These are phyloP conservation scores for Bubo scandiacus DNA, from an alignment of 2,113 vertebrate species.

Conservation along the genomic window DNA sequence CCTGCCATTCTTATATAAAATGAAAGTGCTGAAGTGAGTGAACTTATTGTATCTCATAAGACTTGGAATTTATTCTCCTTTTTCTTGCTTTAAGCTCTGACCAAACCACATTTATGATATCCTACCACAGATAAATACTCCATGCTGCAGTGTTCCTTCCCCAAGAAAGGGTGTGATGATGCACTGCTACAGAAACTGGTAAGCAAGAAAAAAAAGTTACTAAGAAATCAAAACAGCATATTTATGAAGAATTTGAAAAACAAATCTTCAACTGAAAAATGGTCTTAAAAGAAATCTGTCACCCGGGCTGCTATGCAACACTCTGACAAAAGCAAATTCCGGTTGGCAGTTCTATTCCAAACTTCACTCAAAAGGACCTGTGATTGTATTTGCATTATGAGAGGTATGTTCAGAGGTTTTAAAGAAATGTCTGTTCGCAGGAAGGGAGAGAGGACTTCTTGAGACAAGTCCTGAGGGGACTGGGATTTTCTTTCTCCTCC, in stretches of 20 bases:
- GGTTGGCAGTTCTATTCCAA: background rate
- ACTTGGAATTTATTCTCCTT: background rate
- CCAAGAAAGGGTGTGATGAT: background rate
- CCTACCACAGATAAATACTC: background rate
- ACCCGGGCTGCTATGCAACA: background rate
- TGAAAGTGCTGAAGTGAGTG: background rate
- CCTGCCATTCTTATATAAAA: background rate
- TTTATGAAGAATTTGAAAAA: background rate
- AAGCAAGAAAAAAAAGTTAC: background rate
- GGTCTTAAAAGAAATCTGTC: background rate
- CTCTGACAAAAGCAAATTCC: background rate
- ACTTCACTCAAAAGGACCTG: background rate
- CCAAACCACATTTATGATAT: background rate
- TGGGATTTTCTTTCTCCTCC: background rate
- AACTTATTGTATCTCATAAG: background rate
- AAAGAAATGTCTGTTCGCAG: background rate
- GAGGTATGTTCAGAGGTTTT: background rate
- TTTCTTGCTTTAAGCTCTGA: background rate
- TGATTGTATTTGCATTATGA: background rate
- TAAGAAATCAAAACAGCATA: background rate
- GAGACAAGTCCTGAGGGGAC: no score
- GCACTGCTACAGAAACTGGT: background rate
- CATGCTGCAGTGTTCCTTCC: background rate
- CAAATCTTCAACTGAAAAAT: background rate
- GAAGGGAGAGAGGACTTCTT: background rate